Base-by-base conservation (phyloP, 2,113 vertebrate genomes). In the Antechinus stuartii region DNA sequence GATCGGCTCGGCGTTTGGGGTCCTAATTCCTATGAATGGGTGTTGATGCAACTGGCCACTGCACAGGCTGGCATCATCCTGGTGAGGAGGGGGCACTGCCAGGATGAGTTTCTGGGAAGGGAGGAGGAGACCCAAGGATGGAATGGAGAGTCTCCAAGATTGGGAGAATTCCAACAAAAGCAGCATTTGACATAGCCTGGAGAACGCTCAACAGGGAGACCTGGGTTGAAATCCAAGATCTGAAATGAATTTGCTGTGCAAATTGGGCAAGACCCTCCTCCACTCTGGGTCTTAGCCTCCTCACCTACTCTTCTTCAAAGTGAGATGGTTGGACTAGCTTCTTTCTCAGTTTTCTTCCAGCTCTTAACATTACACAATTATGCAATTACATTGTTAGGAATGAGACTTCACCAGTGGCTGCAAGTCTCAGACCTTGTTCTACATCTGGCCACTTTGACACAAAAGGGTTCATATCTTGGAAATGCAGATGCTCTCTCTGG, bases 1-100 rank as follows among this genome's bases (percentile, higher is more conserved):
- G 99, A 99, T 96, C 97, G 99, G 0, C 98, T 99, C 0, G 99
- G 99, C 35, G 99, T 99, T 98, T 99, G 99, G 99, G 99, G 99
- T 2, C 99, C 99, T 57, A 99, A 99, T 96, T 99, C 95, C 1
- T 99, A 99, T 0, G 99, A 99, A 2, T 99, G 99, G 99, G 91
- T 99, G 89, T 98, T 99, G 92, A 98, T 99, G 93, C 99, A 99
- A 97, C 99, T 99, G 96, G 99, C 99, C 55, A 99, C 99, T 0
- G 99, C 99, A 53, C 99, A 99, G 97, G 99, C 99, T 24, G 99
- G 99, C 91, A 99, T 99, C 89, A 98, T 99, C 94, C 93, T 99
- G 99, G 99, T 99, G 97, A 99, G 99, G 95, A 68, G 53, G 90
- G 93, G 90, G 47, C 61, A 30, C 25, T 12, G 2, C 54, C 54